These are phyloP conservation scores for Oophaga pumilio DNA, from an alignment of 2,113 vertebrate genomes.

Conservation along the genomic window DNA sequence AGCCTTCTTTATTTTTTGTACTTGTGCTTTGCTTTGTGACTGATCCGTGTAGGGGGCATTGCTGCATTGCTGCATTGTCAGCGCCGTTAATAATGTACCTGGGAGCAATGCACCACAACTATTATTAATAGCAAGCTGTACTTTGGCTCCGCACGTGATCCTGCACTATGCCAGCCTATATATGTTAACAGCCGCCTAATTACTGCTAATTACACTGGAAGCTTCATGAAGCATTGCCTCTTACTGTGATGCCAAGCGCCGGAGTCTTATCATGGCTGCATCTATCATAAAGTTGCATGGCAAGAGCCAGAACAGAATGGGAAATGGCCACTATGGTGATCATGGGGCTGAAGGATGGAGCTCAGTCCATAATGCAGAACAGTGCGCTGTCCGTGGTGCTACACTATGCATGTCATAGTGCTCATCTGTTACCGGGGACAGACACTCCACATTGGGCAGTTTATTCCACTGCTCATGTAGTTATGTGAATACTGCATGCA, in stretches of 20 bases:
- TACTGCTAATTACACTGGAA: conserved; percentile 45
- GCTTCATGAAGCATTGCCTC: conserved; percentile 33
- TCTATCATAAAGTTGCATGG: conserved; percentile 8
- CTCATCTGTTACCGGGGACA: too few species aligned
- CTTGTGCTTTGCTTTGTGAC: too few species aligned
- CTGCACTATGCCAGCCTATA: conserved; percentile 26
- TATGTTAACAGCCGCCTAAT: conserved; percentile 46
- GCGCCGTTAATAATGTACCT: neutral
- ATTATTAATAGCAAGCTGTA: conserved; percentile 38
- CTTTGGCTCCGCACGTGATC: conserved; percentile 7
- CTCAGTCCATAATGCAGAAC: neutral
- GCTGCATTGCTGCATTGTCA: neutral
- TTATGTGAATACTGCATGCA: neutral
- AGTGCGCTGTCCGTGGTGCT: neutral
- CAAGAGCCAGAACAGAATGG: neutral
- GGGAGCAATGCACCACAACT: neutral
- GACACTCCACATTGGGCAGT: too few species aligned
- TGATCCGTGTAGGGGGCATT: too few species aligned
- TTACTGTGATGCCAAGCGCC: conserved; percentile 46
- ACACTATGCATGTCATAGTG: too few species aligned
- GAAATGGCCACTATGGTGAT: neutral
- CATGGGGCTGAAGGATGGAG: neutral
- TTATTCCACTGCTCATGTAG: neutral
- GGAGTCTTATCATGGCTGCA: neutral
- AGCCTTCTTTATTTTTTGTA: too few species aligned